Conservation (phyloP, 2,797 vertebrate species). For the Trachops cirrhosus region DNA sequence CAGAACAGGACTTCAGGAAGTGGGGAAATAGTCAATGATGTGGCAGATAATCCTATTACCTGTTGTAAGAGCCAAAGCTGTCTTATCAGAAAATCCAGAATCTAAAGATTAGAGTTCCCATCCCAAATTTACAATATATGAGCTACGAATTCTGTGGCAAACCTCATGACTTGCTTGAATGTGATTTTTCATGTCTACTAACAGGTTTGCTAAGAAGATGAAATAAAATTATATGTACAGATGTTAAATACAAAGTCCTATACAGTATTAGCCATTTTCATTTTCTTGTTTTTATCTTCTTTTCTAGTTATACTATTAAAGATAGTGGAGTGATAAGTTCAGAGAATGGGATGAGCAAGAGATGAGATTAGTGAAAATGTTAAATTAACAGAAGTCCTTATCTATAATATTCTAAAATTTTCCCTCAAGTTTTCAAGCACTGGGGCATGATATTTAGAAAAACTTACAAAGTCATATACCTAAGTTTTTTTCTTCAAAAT, state of each 20-base stretch:
- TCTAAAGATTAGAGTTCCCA: not conserved
- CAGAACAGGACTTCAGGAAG: not conserved
- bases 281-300: not conserved
- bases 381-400: not conserved
- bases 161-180: not conserved
- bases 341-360: not conserved
- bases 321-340: not conserved
- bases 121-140: not conserved
- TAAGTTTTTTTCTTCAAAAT: not conserved
- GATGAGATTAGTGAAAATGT: not conserved
- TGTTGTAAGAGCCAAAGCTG: not conserved
- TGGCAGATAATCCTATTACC: not conserved
- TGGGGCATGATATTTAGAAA: not conserved
- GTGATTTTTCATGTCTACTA: not conserved
- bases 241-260: not conserved
- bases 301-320: not conserved
- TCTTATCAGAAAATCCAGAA: not conserved
- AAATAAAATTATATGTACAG: not conserved
- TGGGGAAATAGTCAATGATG: not conserved
- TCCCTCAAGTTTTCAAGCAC: not conserved
- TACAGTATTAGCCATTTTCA: not conserved
- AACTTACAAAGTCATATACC: not conserved
- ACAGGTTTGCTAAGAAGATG: not conserved
- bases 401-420: not conserved
- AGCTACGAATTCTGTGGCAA: not conserved